These are phyloP conservation scores for Chironomus tepperi DNA, from an alignment of 1,140 invertebrate species.

Conservation along the genomic window DNA sequence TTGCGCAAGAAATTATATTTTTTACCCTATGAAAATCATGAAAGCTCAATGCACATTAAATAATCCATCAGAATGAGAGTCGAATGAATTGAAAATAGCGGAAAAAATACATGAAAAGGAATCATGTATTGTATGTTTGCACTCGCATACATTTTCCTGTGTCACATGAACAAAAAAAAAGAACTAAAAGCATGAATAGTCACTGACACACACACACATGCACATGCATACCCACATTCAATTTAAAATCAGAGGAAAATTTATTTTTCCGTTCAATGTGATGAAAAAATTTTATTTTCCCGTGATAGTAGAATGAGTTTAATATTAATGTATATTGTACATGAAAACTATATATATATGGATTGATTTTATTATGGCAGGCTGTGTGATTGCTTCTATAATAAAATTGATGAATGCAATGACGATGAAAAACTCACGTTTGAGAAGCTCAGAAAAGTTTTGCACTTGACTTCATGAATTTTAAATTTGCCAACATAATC, in stretches of 20 bases:
- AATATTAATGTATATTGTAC: neutral
- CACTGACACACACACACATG: too few relatives aligned
- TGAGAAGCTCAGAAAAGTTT: neutral
- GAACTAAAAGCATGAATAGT: too few relatives aligned
- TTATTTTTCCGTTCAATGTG: constrained; percentile 22
- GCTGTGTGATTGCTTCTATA: neutral
- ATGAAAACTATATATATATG: neutral
- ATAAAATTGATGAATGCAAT: constrained; percentile 8
- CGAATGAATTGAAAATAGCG: too few relatives aligned
- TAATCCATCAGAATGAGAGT: too few relatives aligned
- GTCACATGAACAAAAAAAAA: too few relatives aligned
- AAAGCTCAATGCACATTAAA: too few relatives aligned
- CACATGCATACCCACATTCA: too few relatives aligned
- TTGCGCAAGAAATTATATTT: too few relatives aligned
- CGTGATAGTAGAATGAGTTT: neutral
- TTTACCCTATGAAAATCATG: too few relatives aligned
- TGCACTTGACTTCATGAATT: neutral
- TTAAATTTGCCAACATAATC: constrained; percentile 8
- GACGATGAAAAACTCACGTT: constrained; percentile 9
- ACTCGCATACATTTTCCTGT: too few relatives aligned
- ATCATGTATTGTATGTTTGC: too few relatives aligned
- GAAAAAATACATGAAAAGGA: too few relatives aligned
- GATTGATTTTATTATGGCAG: constrained; percentile 20
- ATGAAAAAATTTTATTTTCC: constrained; percentile 23
- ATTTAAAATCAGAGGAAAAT: constrained; percentile 5